Evolutionary conservation across 2,797 vertebrate genomes (phyloP), one percentile per base, ranked within the genome.

Genomic region (Danio albolineatus): DNA sequence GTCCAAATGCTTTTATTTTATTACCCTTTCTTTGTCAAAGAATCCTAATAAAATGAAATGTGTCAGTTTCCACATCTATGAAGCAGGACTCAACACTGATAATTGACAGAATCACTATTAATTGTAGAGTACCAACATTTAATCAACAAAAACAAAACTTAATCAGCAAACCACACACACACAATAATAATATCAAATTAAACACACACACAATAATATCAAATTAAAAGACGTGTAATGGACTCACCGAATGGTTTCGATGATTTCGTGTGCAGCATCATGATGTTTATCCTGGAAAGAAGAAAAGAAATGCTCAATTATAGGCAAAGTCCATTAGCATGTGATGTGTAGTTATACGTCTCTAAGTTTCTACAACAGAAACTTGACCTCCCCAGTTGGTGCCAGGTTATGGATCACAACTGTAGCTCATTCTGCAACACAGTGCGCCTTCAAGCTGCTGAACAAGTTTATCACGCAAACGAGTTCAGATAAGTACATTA

Each of bases 221-320:
- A 46, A 51, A 69, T 1, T 28, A 72, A 7, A 14, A 44, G 28
- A 78, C 6, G 13, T 39, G 17, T 49, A 43, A 38, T 36, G 67
- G 19, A 82, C 96, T 91, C 91, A 99, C 98, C 98, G 94, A 90
- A 99, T 99, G 87, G 98, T 99, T 93, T 99, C 98, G 36, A 99
- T 98, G 89, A 99, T 99, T 94, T 99, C 98, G 17, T 99, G 97
- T 93, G 98, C 98, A 95, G 98, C 98, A 95, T 99, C 98, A 13
- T 99, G 98, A 90, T 99, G 97, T 94, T 99, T 99, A 93, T 99
- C 98, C 98, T 99, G 90, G 90, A 80, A 87, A 54, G 88, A n/a
- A 66, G 9, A 73, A 51, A 21, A 66, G 9, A 73, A 53, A 60
- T 28, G 57, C 12, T 21, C 49, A 21, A 14, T 53, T 21, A 49